phyloP scores from a whole-genome alignment of 2,797 vertebrate genomes.

The Oreonectes daqikongensis region DNA sequence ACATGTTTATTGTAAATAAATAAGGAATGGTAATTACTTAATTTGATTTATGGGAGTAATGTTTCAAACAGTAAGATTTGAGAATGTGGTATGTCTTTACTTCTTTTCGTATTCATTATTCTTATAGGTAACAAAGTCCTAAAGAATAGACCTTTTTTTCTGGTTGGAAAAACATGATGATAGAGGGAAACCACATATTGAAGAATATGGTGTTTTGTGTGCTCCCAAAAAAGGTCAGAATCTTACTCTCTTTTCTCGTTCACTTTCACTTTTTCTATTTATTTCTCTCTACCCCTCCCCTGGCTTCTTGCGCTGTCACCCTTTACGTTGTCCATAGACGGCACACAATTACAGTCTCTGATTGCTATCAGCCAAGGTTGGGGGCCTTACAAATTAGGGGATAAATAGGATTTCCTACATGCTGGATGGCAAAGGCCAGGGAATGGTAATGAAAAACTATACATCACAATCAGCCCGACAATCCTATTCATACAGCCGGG shows the following conservation, averaged over 20 bases:
- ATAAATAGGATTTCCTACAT: conserved; percentile 99
- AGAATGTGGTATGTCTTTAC: background rate
- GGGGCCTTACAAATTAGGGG: conserved; percentile 99
- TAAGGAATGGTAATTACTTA: conserved; percentile 70
- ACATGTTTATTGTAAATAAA: conserved; percentile 64
- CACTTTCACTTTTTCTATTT: conserved; percentile 66
- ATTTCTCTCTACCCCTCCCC: conserved; percentile 68
- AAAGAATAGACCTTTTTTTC: background rate
- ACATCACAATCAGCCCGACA: conserved; percentile 98
- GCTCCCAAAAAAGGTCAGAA: background rate
- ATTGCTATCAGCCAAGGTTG: conserved; percentile 97
- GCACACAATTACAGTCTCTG: conserved; percentile 99
- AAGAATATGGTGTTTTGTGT: conserved; percentile 11
- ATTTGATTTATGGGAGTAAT: background rate
- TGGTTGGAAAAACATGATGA: background rate
- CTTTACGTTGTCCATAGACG: conserved; percentile 73
- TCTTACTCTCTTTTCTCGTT: conserved; percentile 8
- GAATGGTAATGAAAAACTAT: conserved; percentile 99
- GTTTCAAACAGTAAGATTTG: too few species aligned
- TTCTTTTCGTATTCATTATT: background rate
- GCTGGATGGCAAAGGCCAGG: conserved; percentile 92
- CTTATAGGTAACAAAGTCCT: background rate
- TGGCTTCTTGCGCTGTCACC: conserved; percentile 53
- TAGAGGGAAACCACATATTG: background rate
- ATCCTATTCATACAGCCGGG: conserved; percentile 93